Evolutionary conservation across 2,888 invertebrate species (phyloP).

Genomic region (Acanthopleura granulata): DNA sequence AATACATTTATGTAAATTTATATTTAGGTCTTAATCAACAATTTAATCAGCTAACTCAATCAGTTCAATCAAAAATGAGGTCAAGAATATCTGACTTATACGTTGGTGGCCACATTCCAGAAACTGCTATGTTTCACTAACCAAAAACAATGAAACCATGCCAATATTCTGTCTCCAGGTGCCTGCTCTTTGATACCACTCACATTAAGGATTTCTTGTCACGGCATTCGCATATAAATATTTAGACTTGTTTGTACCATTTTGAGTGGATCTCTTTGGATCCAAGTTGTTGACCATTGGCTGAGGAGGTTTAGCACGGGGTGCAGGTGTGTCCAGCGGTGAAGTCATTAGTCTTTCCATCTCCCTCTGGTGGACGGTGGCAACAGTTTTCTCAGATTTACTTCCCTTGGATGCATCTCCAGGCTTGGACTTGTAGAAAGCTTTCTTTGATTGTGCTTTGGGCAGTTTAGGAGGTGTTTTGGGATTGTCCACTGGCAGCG

Average conservation of each 20-base stretch:
- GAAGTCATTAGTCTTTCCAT: constrained; percentile 41
- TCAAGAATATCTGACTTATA: too few relatives aligned
- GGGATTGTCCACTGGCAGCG: not conserved
- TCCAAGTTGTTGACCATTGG: constrained; percentile 35
- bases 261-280: not conserved
- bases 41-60: too few relatives aligned
- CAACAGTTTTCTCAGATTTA: not conserved
- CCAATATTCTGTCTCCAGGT: too few relatives aligned
- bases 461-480: not conserved
- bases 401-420: constrained; percentile 9
- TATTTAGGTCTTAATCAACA: too few relatives aligned
- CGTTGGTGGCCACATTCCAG: too few relatives aligned
- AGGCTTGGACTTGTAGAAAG: constrained; percentile 39
- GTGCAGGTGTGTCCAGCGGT: constrained; percentile 60
- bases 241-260: not conserved
- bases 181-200: too few relatives aligned
- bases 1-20: too few relatives aligned
- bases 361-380: constrained; percentile 29
- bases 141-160: too few relatives aligned
- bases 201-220: too few relatives aligned
- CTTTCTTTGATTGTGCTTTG: constrained; percentile 29
- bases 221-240: too few relatives aligned
- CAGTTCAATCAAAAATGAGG: too few relatives aligned
- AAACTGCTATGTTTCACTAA: too few relatives aligned
- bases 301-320: constrained; percentile 53